Conservation (phyloP, 2,888 invertebrate species). For the Sympetrum striolatum region DNA sequence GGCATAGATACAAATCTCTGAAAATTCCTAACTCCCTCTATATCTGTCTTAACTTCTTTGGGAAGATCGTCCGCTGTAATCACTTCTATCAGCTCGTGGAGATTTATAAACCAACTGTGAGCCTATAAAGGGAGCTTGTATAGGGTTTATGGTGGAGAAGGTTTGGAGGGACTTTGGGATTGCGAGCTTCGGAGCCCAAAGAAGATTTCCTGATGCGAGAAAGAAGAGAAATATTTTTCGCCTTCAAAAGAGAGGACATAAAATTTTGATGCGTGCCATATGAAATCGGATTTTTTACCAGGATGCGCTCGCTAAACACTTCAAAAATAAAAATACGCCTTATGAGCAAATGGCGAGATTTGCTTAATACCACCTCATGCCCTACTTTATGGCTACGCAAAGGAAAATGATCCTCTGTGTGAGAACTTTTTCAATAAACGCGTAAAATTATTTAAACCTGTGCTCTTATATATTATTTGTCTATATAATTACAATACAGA, state of each 20-base stretch:
- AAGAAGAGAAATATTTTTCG: not conserved
- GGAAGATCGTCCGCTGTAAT: not conserved
- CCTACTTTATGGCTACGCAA: too few species aligned
- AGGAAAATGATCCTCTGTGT: too few species aligned
- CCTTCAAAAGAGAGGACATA: not conserved
- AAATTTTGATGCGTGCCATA: conserved; percentile 1
- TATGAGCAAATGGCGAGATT: not conserved
- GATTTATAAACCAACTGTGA: not conserved
- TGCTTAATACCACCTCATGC: not conserved
- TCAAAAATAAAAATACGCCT: not conserved
- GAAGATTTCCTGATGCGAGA: conserved; percentile 23
- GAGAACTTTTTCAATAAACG: too few species aligned
- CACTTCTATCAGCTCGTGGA: not conserved
- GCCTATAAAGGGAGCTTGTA: not conserved
- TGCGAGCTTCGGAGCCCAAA: not conserved
- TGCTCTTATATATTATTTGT: too few species aligned
- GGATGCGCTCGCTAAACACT: not conserved
- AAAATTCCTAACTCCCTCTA: too few species aligned
- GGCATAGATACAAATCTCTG: too few species aligned
- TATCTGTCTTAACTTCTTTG: too few species aligned
- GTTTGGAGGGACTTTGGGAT: not conserved
- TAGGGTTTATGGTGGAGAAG: not conserved
- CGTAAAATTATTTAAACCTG: too few species aligned
- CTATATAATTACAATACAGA: too few species aligned
- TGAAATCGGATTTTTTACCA: not conserved